Conservation (phyloP, 1,140 invertebrate species). For the Temnothorax longispinosus region DNA sequence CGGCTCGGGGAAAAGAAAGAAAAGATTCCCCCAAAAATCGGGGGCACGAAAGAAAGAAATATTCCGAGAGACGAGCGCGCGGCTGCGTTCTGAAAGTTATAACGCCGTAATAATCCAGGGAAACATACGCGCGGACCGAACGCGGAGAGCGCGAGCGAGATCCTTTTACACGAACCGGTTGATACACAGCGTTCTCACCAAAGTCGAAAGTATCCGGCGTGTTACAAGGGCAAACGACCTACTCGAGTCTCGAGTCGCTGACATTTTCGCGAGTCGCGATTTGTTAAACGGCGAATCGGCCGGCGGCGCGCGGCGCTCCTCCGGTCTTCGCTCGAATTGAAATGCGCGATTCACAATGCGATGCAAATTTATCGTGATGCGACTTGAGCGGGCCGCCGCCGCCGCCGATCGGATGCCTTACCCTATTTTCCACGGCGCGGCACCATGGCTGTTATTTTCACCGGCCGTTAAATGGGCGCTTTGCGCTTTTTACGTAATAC, state of each 20-base stretch:
- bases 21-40: background rate
- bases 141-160: constrained; percentile 10
- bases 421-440: constrained; percentile 17
- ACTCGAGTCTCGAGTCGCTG: constrained; percentile 71
- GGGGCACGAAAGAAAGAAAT: background rate
- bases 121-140: constrained; percentile 4
- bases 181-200: constrained; percentile 68
- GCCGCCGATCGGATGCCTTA: background rate
- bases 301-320: background rate
- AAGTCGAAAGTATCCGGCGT: constrained; percentile 76
- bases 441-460: constrained; percentile 27
- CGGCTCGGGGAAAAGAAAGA: background rate
- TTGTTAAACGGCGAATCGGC: background rate
- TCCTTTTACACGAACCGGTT: constrained; percentile 58
- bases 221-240: constrained; percentile 76
- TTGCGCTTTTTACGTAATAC: constrained; percentile 9
- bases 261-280: constrained; percentile 72
- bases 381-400: background rate
- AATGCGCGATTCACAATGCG: background rate
- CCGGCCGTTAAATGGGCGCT: background rate
- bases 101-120: constrained; percentile 45
- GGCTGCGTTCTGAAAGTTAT: constrained; percentile 9
- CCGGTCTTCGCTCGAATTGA: background rate
- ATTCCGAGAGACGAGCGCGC: background rate
- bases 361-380: constrained; percentile 23